Evolutionary conservation across 2,888 invertebrate species (phyloP), one percentile per base, ranked within the genome.

Genomic region (Drosophila testacea): DNA sequence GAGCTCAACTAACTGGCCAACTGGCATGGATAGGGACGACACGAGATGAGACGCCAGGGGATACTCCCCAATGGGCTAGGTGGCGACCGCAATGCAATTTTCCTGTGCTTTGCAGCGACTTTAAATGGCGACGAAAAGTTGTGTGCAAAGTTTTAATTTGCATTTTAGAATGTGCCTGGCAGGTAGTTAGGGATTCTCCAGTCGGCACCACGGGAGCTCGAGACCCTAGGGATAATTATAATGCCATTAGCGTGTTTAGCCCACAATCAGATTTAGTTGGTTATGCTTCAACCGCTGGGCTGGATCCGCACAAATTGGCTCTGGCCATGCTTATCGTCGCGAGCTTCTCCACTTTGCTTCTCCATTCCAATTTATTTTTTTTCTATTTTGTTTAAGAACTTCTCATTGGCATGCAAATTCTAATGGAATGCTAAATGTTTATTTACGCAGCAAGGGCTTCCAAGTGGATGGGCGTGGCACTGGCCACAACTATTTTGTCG

Each of bases 191-290:
- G 10, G 22, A 7, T 36, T 27, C 46, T 36, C 56, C 11, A 22
- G 48, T 46, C 61, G 57, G 54, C 42, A 27, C 32, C 13, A 2
- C 9, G 32, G 30, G n/a, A 50, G 56, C 46, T 52, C 57, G 50
- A 34, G 6, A 55, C 77, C 74, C 81, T 54, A 52, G 73, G 84
- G 88, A 82, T 86, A 86, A 89, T 86, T 86, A 86, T 89, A 86
- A 86, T 89, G 89, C 82, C 89, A 86, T 86, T 89, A 89, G 84
- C 89, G 75, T 88, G 84, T 82, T 87, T 87, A 89, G 84, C 73
- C 48, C 85, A 77, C 87, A 86, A 87, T 86, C 85, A 73, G 89
- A 82, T 84, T 88, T 75, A 64, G 72, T 57, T 55, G 77, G 47
- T 42, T 50, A 50, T 48, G 56, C 65, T 51, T 36, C 50, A 59